Conservation (phyloP, 2,888 invertebrate genomes). For the Sipunculus nudus region DNA sequence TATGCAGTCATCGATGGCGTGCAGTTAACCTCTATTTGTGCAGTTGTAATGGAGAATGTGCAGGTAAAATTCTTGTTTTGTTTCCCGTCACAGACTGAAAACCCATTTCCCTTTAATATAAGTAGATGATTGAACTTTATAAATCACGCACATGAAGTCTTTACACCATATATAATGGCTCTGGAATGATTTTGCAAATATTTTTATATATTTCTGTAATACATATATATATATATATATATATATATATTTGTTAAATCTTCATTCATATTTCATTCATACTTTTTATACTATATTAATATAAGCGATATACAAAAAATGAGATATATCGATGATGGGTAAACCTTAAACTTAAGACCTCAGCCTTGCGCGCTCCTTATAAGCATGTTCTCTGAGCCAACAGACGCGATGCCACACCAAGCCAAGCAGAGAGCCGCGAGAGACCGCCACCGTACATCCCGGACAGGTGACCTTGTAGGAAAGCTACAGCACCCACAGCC, state of each 20-base stretch:
- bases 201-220: neutral
- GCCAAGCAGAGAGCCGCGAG: too few relatives aligned
- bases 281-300: neutral
- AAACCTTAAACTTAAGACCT: neutral
- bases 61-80: neutral
- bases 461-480: too few relatives aligned
- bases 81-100: neutral
- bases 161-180: neutral
- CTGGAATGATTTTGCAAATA: neutral
- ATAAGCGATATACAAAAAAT: conserved; percentile 15
- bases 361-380: neutral
- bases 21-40: neutral
- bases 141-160: neutral
- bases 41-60: neutral
- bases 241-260: neutral
- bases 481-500: too few relatives aligned
- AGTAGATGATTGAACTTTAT: neutral
- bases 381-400: too few relatives aligned
- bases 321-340: too few relatives aligned
- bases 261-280: neutral
- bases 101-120: neutral
- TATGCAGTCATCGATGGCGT: too few relatives aligned
- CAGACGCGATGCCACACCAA: too few relatives aligned
- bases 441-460: too few relatives aligned
- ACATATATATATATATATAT: neutral